These are phyloP conservation scores for Labroides dimidiatus DNA, from an alignment of 2,797 vertebrate species.

Conservation along the genomic window DNA sequence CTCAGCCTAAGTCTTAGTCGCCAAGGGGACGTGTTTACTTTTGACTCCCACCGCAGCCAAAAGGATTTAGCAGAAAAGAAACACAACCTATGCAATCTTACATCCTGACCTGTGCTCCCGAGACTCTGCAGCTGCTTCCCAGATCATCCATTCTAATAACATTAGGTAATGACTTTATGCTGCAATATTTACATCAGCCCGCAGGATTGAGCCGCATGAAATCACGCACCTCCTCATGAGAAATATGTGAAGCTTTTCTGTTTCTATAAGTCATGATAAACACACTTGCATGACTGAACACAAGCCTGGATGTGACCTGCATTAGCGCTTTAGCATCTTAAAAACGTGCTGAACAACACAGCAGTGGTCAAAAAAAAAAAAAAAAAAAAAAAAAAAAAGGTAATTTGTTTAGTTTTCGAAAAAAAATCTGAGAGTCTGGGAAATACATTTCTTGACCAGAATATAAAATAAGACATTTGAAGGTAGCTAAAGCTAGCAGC, in stretches of 20 bases:
- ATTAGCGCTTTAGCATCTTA: constrained; percentile 17
- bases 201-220: constrained; percentile 9
- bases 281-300: not conserved
- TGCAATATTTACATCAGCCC: constrained; percentile 20
- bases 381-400: too few relatives aligned
- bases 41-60: constrained; percentile 41
- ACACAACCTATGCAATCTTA: constrained; percentile 51
- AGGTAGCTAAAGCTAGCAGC: not conserved
- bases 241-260: not conserved
- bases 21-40: constrained; percentile 57
- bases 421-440: too few relatives aligned
- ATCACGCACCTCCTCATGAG: not conserved
- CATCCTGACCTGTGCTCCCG: constrained; percentile 44
- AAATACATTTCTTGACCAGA: not conserved
- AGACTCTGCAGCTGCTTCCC: constrained; percentile 17
- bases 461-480: not conserved
- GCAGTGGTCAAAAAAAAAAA: too few relatives aligned
- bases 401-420: too few relatives aligned
- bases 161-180: constrained; percentile 14
- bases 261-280: constrained; percentile 19
- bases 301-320: constrained; percentile 7
- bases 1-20: constrained; percentile 60
- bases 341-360: constrained; percentile 11
- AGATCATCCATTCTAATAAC: constrained; percentile 22
- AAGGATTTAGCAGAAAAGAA: constrained; percentile 63